Conservation (phyloP, 1,140 invertebrate species). For the Oppia nitens region DNA sequence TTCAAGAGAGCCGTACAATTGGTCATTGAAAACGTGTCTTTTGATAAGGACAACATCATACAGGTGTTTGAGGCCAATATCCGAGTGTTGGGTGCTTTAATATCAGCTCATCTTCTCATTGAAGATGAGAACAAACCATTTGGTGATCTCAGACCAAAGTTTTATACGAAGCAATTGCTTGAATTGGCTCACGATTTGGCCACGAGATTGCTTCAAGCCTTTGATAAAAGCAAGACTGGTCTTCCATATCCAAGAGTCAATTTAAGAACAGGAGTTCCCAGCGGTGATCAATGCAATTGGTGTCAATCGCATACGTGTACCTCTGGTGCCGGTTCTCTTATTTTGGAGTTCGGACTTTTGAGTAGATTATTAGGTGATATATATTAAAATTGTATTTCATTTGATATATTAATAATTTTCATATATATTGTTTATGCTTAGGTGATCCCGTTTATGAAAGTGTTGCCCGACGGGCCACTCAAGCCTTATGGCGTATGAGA, state of each 20-base stretch:
- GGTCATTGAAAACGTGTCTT: slow-evolving; percentile 41
- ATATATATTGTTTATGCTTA: background rate
- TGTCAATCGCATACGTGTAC: slow-evolving; percentile 45
- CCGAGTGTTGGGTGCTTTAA: slow-evolving; percentile 43
- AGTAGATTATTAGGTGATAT: slow-evolving; percentile 41
- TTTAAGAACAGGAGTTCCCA: slow-evolving; percentile 38
- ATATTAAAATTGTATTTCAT: slow-evolving; percentile 20
- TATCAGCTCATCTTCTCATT: slow-evolving; percentile 50
- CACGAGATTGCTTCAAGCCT: slow-evolving; percentile 40
- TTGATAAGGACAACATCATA: slow-evolving; percentile 45
- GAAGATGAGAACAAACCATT: slow-evolving; percentile 39
- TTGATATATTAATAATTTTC: background rate
- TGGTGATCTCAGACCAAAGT: slow-evolving; percentile 36
- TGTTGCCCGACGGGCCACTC: slow-evolving; percentile 38
- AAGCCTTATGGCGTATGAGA: slow-evolving; percentile 38
- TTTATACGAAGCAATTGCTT: slow-evolving; percentile 42
- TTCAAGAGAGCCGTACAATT: slow-evolving; percentile 43
- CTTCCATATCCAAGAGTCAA: slow-evolving; percentile 47
- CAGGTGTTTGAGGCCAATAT: slow-evolving; percentile 43
- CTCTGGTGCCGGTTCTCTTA: slow-evolving; percentile 43
- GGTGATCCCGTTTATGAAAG: slow-evolving; percentile 43
- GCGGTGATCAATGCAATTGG: slow-evolving; percentile 19
- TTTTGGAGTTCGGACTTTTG: slow-evolving; percentile 47
- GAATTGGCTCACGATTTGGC: slow-evolving; percentile 43
- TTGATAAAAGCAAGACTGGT: slow-evolving; percentile 38